Base-by-base conservation (phyloP, 2,888 invertebrate species). In the Allygus modestus region DNA sequence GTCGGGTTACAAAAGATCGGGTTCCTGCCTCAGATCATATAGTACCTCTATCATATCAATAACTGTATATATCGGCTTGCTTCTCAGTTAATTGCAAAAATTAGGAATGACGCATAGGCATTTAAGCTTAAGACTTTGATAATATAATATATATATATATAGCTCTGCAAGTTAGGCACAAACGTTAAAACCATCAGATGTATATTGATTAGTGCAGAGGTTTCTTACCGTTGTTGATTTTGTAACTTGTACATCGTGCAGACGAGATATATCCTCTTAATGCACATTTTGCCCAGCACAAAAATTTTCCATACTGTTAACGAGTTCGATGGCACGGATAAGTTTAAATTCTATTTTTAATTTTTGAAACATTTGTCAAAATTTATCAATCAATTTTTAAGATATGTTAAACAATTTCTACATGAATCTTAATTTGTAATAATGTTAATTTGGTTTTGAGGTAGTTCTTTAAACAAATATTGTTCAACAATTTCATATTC, bases 101-200 rank as follows among this genome's bases (percentile, higher is more conserved):
- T 28, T 77, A 77, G 77, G 51, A 77, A 28, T 51, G 77, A 77
- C n/a, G 51, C 46, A 28, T 77, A 77, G 77, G 51, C 17, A 79
- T 43, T 79, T 79, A 79, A 51, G 79, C 81, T 81, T 46, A 81
- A 81, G 41, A 81, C 33, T 81, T 61, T 81, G 58, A 81, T 81
- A 81, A 81, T 33, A 31, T 41, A 58, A 28, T 58, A 58, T 81
- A 81, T 77, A 73, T 46, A 77, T 81, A 58, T 23, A 41, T 77
- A 77, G 77, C 77, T 77, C 37, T 77, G 51, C 77, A 77, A 77
- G 26, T 51, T 77, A 77, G 77, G 77, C 77, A 77, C 77, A 77
- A 77, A 77, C 31, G 26, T 77, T 77, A 41, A 41, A 77, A 46
- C 41, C 51, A 28, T 43, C 51, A 46, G 51, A 31, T 46, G 51